Base-by-base conservation (phyloP, 2,113 vertebrate species). In the Oxyruncus cristatus region DNA sequence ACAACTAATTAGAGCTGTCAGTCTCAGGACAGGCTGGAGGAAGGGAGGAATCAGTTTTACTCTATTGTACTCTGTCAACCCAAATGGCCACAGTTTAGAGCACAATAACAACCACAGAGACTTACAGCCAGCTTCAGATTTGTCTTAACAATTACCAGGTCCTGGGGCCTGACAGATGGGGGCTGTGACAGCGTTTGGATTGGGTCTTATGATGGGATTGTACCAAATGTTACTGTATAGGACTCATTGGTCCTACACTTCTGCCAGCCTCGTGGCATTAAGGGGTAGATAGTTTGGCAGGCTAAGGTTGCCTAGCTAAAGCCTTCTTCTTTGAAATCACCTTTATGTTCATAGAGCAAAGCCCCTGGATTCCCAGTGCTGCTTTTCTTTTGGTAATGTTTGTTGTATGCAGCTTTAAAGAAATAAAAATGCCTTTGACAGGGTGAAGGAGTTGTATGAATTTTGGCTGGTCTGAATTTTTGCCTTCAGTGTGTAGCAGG, bases 1-100 rank as follows among this genome's bases (percentile, higher is more conserved):
- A 67, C 63, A 68, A 5, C 75, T 93, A 71, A 93, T 95, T 87
- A 44, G 76, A 78, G 32, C 61, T 95, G 93, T 89, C 93, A 95
- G 76, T 89, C 84, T 91, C 59, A 84, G 79, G 61, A 71, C 39
- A 46, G 52, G 72, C 85, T 92, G 88, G 49, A 49, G 49, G 49
- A 65, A 76, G 27, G 66, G 61, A 96, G 75, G 71, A 88, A 70
- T 70, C 50, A 8, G 55, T 85, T 80, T 85, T 66, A 50, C 72
- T 83, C 85, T 1, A 0, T 62, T 11, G 9, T 70, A 41, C 37
- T n/a, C 74, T 85, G 37, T 73, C 80, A 95, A 89, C 19, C 42
- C 67, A 77, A 47, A 66, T 70, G 74, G 59, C 50, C 35, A 27
- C 2, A 32, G 46, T 74, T 94, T 63, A 77, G 75, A 92, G 72